phyloP scores from a whole-genome alignment of 2,113 vertebrate genomes.

The Anser cygnoides region DNA sequence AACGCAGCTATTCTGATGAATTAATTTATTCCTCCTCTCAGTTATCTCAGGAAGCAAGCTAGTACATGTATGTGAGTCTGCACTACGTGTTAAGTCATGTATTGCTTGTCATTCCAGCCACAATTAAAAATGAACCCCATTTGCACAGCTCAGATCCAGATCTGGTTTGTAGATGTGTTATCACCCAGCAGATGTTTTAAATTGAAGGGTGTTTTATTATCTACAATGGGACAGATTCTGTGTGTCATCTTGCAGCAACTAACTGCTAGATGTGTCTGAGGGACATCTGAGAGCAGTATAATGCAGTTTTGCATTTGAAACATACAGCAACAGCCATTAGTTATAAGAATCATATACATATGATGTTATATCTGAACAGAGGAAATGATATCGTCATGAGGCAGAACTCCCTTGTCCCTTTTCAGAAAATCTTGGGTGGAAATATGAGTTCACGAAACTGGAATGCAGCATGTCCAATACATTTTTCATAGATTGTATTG shows the following conservation, averaged over 20 bases:
- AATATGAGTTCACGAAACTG: neutral
- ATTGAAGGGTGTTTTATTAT: neutral
- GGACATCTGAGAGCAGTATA: neutral
- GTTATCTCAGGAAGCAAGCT: neutral
- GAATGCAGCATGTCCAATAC: neutral
- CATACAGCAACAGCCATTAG: neutral
- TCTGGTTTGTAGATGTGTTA: neutral
- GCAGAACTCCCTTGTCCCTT: neutral
- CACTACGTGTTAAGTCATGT: fast-evolving
- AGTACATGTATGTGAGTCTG: neutral
- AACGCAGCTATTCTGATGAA: neutral
- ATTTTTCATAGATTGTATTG: neutral
- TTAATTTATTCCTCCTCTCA: neutral
- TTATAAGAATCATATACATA: neutral
- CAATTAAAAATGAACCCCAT: neutral
- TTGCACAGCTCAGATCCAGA: neutral
- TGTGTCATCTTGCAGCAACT: neutral
- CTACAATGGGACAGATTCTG: neutral
- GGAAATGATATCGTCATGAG: neutral
- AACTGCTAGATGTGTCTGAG: neutral
- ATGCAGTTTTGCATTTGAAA: neutral
- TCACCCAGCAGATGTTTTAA: neutral
- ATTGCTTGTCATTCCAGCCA: neutral
- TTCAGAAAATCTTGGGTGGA: neutral
- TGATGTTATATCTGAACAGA: neutral